phyloP scores from a whole-genome alignment of 2,797 vertebrate genomes.

The Peromyscus attwateri region DNA sequence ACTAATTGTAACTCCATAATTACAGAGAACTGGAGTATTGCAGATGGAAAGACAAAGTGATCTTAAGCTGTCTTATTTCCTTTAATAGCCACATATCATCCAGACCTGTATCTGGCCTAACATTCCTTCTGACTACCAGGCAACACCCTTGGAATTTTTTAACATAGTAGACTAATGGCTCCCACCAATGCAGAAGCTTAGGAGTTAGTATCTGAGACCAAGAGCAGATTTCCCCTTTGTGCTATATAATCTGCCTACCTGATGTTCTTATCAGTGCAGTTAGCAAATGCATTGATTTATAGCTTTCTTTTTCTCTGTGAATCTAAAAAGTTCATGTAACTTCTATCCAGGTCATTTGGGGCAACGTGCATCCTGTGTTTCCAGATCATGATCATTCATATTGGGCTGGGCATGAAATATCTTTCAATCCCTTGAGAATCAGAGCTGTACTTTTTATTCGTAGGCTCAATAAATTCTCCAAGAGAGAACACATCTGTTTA shows the following conservation, averaged over 20 bases:
- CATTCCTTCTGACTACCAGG: background rate
- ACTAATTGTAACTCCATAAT: background rate
- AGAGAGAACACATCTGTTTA: background rate
- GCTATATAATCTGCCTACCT: background rate
- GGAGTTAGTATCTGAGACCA: background rate
- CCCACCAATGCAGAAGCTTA: background rate
- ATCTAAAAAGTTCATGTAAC: background rate
- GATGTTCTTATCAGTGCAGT: background rate
- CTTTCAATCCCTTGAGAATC: background rate
- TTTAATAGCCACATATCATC: background rate
- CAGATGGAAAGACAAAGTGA: background rate
- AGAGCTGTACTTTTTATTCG: background rate
- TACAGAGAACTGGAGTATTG: background rate
- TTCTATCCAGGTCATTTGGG: background rate
- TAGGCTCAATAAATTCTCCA: background rate
- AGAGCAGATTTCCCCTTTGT: background rate
- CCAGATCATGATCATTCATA: background rate
- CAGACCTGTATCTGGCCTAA: background rate
- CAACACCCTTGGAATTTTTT: background rate
- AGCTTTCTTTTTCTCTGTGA: background rate
- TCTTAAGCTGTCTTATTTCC: background rate
- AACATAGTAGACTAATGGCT: background rate
- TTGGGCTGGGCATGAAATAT: background rate
- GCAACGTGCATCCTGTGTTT: background rate
- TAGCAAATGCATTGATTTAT: background rate